These are phyloP conservation scores for Turdus rufiventris DNA, from an alignment of 2,113 vertebrate species.

Conservation along the genomic window DNA sequence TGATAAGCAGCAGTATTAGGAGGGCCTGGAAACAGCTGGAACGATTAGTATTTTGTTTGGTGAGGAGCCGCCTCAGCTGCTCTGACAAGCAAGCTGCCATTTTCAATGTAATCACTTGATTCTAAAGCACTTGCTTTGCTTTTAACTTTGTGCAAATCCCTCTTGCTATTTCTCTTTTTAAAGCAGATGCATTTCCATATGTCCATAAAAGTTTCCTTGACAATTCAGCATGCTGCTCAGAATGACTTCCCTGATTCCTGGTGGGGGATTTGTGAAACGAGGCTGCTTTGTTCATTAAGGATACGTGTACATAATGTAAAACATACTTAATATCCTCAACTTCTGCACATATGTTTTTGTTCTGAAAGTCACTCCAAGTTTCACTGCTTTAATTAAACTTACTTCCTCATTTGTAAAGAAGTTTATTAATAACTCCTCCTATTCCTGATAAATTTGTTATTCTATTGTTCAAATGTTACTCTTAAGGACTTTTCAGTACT, in stretches of 20 bases:
- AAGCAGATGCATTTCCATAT: constrained; percentile 41
- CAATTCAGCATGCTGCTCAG: background rate
- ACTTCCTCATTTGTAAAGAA: background rate
- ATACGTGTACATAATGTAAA: background rate
- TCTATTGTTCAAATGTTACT: background rate
- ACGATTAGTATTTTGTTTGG: background rate
- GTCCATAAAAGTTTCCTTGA: constrained; percentile 41
- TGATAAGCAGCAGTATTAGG: background rate
- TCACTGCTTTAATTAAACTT: background rate
- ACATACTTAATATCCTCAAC: background rate
- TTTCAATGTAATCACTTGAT: constrained; percentile 43
- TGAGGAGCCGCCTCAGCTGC: background rate
- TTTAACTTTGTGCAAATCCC: constrained; percentile 55
- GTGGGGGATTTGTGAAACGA: background rate
- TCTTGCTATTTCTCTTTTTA: constrained; percentile 44
- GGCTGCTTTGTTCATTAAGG: constrained; percentile 28
- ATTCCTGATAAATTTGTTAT: background rate
- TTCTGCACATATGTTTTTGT: constrained; percentile 10
- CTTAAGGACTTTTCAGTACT: background rate
- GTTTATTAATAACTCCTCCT: background rate
- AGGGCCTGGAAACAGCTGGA: constrained; percentile 27
- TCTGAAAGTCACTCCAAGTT: background rate
- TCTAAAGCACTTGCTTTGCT: constrained; percentile 42
- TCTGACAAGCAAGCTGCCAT: constrained; percentile 32
- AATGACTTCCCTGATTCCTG: background rate